A percentile compares a stretch with the other conserved stretches of the same genome.
Evolutionary conservation across 2,113 vertebrate genomes (phyloP).

Genomic region (Zosterops lateralis): DNA sequence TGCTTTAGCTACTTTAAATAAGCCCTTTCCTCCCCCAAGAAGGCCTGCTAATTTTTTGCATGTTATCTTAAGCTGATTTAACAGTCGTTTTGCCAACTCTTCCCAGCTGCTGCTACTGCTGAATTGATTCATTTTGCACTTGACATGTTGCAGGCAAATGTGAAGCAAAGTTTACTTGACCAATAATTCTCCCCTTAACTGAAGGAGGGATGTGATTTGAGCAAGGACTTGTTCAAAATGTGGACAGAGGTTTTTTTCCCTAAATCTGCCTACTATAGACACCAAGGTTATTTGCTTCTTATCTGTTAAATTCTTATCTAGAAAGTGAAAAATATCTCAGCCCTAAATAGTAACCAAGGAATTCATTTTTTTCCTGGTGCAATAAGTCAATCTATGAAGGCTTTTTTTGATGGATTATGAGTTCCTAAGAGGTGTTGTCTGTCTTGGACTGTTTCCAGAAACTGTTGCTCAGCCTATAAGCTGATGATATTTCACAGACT

Average conservation of each 20-base stretch:
- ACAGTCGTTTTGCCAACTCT: background rate
- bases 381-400: background rate
- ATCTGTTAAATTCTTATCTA: background rate
- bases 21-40: background rate
- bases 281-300: background rate
- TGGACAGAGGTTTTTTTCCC: background rate
- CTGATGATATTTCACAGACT: slow-evolving; percentile 32
- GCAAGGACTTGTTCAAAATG: background rate
- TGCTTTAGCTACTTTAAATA: slow-evolving; percentile 4
- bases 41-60: slow-evolving; percentile 29
- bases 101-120: slow-evolving; percentile 9
- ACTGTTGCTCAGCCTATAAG: background rate
- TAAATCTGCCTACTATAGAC: background rate
- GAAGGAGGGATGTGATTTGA: background rate
- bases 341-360: background rate
- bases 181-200: background rate
- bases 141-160: background rate
- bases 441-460: slow-evolving; percentile 19
- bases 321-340: background rate
- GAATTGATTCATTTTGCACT: slow-evolving; percentile 23
- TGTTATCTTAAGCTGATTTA: slow-evolving; percentile 22
- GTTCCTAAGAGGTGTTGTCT: background rate
- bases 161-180: slow-evolving; percentile 38
- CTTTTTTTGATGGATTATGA: background rate
- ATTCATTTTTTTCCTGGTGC: background rate